phyloP scores from a whole-genome alignment of 2,888 invertebrate species.

The Myopa tessellatipennis region DNA sequence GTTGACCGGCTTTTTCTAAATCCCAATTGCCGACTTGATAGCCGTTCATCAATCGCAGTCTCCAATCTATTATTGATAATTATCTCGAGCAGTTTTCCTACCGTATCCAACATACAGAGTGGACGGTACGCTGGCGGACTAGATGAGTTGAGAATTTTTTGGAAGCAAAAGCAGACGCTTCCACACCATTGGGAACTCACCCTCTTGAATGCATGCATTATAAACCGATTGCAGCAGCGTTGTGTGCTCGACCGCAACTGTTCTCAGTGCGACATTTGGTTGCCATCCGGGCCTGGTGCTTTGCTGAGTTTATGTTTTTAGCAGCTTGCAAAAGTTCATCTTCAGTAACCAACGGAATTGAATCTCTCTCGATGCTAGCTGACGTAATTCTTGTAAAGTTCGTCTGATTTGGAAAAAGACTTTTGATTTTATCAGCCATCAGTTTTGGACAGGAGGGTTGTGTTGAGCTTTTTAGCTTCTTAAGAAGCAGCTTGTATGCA shows the following conservation, averaged over 20 bases:
- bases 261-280: background rate
- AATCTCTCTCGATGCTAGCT: background rate
- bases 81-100: too few species aligned
- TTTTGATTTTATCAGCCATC: background rate
- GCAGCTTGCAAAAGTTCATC: background rate
- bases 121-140: too few species aligned
- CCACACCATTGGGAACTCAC: background rate
- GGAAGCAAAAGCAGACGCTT: background rate
- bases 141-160: background rate
- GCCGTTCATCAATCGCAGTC: too few species aligned
- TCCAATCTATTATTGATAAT: too few species aligned
- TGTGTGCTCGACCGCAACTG: background rate
- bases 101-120: too few species aligned
- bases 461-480: background rate
- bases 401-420: background rate
- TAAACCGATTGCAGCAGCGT: background rate
- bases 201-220: background rate
- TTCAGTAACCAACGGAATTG: background rate
- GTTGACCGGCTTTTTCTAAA: too few species aligned
- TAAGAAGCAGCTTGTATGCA: background rate
- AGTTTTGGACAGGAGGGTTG: background rate
- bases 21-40: too few species aligned
- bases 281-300: background rate
- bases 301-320: background rate
- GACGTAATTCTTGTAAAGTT: background rate